These are phyloP conservation scores for Malurus leucopterus DNA, from an alignment of 2,797 vertebrate genomes.

Conservation along the genomic window DNA sequence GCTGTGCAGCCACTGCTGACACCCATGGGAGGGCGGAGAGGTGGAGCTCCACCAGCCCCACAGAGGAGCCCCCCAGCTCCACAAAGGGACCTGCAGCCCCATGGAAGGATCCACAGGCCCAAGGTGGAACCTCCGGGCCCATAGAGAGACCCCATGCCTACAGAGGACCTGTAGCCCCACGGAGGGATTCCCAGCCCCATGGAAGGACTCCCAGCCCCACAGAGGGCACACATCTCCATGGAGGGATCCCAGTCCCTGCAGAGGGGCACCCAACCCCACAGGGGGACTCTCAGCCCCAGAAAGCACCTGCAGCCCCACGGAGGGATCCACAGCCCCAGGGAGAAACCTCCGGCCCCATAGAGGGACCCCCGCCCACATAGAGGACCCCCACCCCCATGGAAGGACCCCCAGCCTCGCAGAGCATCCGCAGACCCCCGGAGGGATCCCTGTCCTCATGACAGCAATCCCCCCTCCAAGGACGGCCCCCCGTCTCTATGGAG, in stretches of 20 bases:
- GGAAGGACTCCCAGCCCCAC: neutral
- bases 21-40: fast-evolving
- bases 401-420: neutral
- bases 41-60: neutral
- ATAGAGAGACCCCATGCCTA: too few relatives aligned
- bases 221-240: fast-evolving
- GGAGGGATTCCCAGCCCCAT: neutral
- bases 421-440: neutral
- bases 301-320: neutral
- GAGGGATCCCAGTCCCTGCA: fast-evolving
- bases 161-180: neutral
- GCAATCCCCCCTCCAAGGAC: neutral
- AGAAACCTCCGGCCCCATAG: neutral
- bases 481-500: fast-evolving
- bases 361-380: fast-evolving
- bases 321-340: too few relatives aligned
- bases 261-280: fast-evolving
- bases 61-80: neutral
- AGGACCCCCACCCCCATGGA: too few relatives aligned
- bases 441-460: too few relatives aligned
- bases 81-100: neutral
- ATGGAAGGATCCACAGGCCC: neutral
- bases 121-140: too few relatives aligned
- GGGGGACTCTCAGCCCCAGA: neutral
- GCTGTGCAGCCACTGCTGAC: neutral